Evolutionary conservation across 2,113 vertebrate species (phyloP).

Genomic region (Rissa tridactyla): DNA sequence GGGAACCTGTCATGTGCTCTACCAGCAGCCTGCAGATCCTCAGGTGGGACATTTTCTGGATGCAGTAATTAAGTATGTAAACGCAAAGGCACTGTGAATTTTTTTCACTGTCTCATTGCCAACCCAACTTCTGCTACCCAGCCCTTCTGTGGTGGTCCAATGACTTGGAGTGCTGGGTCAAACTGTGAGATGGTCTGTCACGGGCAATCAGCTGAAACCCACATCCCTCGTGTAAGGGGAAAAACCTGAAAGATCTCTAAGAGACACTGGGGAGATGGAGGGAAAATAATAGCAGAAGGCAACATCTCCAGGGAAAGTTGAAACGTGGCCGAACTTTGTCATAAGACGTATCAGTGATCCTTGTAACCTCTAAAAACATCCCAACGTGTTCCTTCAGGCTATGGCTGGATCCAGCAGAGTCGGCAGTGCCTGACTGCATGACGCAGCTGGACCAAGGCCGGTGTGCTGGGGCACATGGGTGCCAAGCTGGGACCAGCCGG

Average conservation of each 20-base stretch:
- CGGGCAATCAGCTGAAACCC: background rate
- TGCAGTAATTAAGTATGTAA: background rate
- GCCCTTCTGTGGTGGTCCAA: background rate
- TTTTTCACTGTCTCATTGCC: background rate
- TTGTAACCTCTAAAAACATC: background rate
- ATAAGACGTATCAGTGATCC: background rate
- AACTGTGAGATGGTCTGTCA: background rate
- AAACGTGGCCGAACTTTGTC: rapidly evolving
- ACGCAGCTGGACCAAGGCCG: background rate
- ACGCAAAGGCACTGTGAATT: background rate
- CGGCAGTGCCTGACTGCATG: rapidly evolving
- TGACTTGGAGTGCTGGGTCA: background rate
- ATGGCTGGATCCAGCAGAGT: background rate
- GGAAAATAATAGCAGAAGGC: background rate
- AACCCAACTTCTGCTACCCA: background rate
- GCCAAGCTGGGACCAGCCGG: background rate
- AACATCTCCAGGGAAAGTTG: background rate
- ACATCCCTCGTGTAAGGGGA: background rate
- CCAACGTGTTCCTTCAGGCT: background rate
- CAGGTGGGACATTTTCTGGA: background rate
- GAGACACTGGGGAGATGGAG: background rate
- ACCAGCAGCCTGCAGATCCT: background rate
- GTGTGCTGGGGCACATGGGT: background rate
- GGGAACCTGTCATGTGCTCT: background rate
- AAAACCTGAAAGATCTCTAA: background rate